These are phyloP conservation scores for Alectoris magna DNA, from an alignment of 2,797 vertebrate species.

Conservation along the genomic window DNA sequence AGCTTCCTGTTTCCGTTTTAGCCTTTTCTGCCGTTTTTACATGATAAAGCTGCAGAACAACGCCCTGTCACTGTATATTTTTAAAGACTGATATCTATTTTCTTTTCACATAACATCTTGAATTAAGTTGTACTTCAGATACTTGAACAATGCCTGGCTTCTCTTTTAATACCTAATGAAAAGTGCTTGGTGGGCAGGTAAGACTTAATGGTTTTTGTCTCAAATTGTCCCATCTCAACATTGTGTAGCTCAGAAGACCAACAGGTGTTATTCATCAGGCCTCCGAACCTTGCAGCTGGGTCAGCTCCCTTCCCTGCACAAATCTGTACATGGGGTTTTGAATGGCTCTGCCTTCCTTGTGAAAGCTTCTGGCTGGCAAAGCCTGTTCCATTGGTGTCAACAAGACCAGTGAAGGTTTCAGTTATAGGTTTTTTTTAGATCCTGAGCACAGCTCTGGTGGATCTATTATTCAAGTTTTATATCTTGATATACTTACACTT, in stretches of 20 bases:
- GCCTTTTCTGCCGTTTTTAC: neutral
- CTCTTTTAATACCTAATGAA: neutral
- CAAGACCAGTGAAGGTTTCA: neutral
- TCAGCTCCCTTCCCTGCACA: neutral
- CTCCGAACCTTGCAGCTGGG: accelerated
- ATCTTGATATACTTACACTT: neutral
- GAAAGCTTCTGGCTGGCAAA: neutral
- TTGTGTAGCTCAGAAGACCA: neutral
- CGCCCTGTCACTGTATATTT: neutral
- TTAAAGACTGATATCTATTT: neutral
- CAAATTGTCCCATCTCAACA: neutral
- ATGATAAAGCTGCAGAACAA: neutral
- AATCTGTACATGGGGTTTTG: neutral
- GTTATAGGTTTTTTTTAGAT: neutral
- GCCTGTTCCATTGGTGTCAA: neutral
- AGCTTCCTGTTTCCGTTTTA: neutral
- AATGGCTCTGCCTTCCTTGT: neutral
- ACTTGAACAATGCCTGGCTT: neutral
- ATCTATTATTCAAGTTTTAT: neutral
- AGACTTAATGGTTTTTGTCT: neutral
- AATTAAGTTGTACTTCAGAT: neutral
- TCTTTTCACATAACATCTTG: neutral
- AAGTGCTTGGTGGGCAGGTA: neutral
- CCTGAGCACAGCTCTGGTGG: neutral
- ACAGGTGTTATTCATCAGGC: neutral